Evolutionary conservation across 2,113 vertebrate genomes (phyloP), one percentile per base, ranked within the genome.

Genomic region (Genyomyrus donnyi): DNA sequence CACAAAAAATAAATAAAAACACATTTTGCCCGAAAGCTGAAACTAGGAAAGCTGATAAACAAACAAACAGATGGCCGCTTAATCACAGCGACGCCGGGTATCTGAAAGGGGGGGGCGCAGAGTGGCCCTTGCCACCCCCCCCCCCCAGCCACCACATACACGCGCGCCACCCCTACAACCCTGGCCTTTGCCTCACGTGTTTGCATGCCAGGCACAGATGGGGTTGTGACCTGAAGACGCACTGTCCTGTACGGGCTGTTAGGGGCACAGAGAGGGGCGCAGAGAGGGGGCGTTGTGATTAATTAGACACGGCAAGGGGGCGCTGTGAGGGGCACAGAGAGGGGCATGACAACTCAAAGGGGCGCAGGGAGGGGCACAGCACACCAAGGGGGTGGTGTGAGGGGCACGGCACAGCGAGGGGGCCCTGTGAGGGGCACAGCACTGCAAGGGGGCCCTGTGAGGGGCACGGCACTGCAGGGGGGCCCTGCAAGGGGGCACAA

Each of bases 51-150:
- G 74, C 35, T 17, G 74, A 80, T 80, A 42, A 89, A 53, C 31
- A 83, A 77, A 89, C 35, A 53, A 53, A 53, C 88, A 89, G 88
- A 89, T 89, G 88, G 88, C 88, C 5, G 49, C 70, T 70, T 89
- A 89, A 89, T 89, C 88, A 89, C 62, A 62, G 62, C 46, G 17
- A 74, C 31, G 17, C 66, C 66, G 24, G 48, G 49, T 49, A n/a
- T 49, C 88, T 24, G 70, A 70, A n/a, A 4, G 3, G 45, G 83
- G 83, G 45, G 45, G 45, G 24, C 3, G 39, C 45, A 85, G 8
- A 10, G 83, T 5, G 83, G 42, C 42, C 17, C 17, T 17, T 5
- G 17, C 77, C 0, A 0, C 39, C 35, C 13, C 27, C 88, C 56
- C 39, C n/a, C 88, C 62, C n/a, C 45, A 0, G 66, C 62, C 45